phyloP scores from a whole-genome alignment of 2,888 invertebrate genomes.

The Dexiosoma caninum region DNA sequence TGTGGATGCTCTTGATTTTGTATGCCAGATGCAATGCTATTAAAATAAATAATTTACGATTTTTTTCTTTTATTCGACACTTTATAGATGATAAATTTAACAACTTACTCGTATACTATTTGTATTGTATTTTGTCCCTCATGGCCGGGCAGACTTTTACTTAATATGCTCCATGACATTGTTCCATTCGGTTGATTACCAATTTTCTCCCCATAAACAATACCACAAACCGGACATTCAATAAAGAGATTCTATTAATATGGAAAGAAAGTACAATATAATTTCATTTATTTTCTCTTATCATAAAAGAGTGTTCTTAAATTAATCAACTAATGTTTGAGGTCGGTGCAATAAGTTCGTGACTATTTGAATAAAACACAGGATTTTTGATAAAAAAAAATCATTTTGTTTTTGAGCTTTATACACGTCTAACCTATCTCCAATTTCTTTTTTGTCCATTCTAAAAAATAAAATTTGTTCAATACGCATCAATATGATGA shows the following conservation, averaged over 20 bases:
- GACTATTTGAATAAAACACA: no score
- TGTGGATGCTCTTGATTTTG: constrained; percentile 89
- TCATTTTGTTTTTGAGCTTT: no score
- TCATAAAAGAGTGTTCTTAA: no score
- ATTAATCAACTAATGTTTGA: no score
- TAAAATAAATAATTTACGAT: background rate
- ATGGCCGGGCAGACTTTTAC: constrained; percentile 84
- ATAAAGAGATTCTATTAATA: constrained; percentile 82
- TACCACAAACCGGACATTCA: constrained; percentile 92
- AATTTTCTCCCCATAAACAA: constrained; percentile 87
- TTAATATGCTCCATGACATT: constrained; percentile 88
- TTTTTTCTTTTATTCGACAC: background rate
- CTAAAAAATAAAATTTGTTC: no score
- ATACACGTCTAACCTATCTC: no score
- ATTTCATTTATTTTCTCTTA: no score
- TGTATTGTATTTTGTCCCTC: constrained; percentile 84
- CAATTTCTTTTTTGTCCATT: no score
- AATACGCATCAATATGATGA: no score
- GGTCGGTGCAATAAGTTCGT: no score
- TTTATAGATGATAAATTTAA: background rate
- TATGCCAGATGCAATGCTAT: constrained; percentile 89
- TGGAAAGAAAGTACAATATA: background rate
- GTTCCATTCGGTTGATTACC: constrained; percentile 90
- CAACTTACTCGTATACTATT: constrained; percentile 88
- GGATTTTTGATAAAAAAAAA: no score